These are phyloP conservation scores for Aleiodes testaceus DNA, from an alignment of 2,888 invertebrate species.

Conservation along the genomic window DNA sequence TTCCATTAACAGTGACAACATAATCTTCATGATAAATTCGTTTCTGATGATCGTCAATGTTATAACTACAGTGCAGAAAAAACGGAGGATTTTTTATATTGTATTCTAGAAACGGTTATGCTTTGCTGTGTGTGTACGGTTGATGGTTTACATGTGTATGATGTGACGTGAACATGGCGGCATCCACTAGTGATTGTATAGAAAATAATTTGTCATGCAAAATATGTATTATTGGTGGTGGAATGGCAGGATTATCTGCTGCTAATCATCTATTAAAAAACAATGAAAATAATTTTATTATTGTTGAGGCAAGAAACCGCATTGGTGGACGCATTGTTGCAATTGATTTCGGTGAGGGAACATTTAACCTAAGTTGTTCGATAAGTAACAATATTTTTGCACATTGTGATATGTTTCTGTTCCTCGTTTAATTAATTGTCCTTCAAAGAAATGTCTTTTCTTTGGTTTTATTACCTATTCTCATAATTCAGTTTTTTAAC, in stretches of 20 bases:
- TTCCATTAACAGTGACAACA: no score
- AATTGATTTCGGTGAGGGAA: slow-evolving; percentile 78
- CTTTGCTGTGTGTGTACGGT: slow-evolving; percentile 29
- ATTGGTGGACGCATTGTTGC: slow-evolving; percentile 89
- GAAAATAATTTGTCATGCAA: slow-evolving; percentile 75
- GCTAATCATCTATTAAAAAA: slow-evolving; percentile 88
- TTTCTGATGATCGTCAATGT: no score
- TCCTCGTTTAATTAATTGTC: no score
- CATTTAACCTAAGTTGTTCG: slow-evolving; percentile 42
- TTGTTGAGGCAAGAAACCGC: slow-evolving; percentile 86
- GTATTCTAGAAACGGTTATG: not conserved
- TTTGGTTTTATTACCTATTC: no score
- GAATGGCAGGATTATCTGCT: slow-evolving; percentile 89
- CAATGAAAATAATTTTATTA: slow-evolving; percentile 84
- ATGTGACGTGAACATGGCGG: slow-evolving; percentile 65
- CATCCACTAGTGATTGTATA: slow-evolving; percentile 66
- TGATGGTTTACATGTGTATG: slow-evolving; percentile 20
- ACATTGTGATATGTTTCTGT: not conserved
- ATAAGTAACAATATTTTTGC: not conserved
- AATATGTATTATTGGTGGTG: slow-evolving; percentile 88
- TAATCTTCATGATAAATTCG: no score
- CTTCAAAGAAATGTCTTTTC: no score
- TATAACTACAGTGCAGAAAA: no score
- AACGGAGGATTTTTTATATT: no score
- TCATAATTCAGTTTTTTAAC: no score